Conservation (phyloP, 2,888 invertebrate species). For the Acanthosepion lycidas region DNA sequence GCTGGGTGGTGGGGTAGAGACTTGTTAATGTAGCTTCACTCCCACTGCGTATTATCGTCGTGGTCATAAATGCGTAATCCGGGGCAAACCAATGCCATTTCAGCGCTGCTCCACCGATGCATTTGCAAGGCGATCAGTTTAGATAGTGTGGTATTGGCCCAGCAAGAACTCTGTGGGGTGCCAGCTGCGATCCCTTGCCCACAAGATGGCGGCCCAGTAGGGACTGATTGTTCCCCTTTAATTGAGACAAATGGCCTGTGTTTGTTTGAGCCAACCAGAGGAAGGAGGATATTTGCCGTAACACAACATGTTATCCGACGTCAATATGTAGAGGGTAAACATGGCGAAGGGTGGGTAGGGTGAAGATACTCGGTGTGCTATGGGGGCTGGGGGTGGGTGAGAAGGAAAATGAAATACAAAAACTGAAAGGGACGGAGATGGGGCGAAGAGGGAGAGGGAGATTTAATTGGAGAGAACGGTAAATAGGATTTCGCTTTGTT, state of each 20-base stretch:
- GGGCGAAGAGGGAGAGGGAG: not conserved
- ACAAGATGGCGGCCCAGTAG: constrained; percentile 22
- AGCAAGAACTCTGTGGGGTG: constrained; percentile 22
- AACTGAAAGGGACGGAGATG: not conserved
- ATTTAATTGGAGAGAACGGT: not conserved
- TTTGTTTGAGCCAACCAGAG: constrained; percentile 22
- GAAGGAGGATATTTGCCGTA: not conserved
- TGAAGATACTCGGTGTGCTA: not conserved
- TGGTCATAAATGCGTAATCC: not conserved
- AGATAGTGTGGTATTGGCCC: not conserved
- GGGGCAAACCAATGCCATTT: not conserved
- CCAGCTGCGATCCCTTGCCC: constrained; percentile 12
- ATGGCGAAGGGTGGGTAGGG: not conserved
- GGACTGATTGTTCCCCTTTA: not conserved
- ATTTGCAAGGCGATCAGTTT: not conserved
- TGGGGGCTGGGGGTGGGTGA: not conserved
- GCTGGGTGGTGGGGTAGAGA: not conserved
- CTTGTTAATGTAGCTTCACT: not conserved
- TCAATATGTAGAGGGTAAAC: not conserved
- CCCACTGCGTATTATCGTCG: not conserved
- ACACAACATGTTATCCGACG: constrained; percentile 33
- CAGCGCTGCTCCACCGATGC: not conserved
- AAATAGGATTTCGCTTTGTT: not conserved
- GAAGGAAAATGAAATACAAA: not conserved
- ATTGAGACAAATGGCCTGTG: not conserved